Evolutionary conservation across 1,140 invertebrate species (phyloP).

Genomic region (Globodera rostochiensis): DNA sequence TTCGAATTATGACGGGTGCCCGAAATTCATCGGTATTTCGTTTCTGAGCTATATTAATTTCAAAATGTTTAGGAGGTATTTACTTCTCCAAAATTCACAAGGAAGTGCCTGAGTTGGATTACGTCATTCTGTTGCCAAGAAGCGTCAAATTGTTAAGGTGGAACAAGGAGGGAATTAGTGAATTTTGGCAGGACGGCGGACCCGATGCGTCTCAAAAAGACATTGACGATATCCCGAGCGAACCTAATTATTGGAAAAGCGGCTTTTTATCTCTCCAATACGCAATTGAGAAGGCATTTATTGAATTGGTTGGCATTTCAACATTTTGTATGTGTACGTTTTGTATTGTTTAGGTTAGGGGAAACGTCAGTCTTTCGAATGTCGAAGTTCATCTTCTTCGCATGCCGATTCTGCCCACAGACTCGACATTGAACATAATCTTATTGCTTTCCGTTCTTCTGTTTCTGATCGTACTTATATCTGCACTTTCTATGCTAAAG

Average conservation of each 20-base stretch:
- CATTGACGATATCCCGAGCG: constrained; percentile 38
- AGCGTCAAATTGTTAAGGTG: neutral
- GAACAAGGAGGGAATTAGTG: neutral
- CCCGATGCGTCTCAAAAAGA: constrained; percentile 28
- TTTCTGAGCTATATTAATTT: no score
- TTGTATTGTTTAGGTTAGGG: constrained; percentile 25
- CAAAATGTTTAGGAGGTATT: neutral
- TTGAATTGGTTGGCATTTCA: neutral
- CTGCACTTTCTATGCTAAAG: constrained; percentile 4
- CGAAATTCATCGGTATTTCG: neutral
- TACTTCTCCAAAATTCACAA: neutral
- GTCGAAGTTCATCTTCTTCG: constrained; percentile 44
- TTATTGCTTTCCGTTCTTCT: constrained; percentile 36
- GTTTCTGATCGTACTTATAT: neutral
- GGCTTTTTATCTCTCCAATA: constrained; percentile 51
- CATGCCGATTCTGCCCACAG: constrained; percentile 37
- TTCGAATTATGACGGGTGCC: neutral
- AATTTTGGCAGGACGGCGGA: constrained; percentile 49
- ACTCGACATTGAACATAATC: neutral
- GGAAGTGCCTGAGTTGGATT: neutral
- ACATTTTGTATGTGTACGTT: neutral
- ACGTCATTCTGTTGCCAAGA: neutral
- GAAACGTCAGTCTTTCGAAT: constrained; percentile 23
- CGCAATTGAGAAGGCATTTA: constrained; percentile 46
- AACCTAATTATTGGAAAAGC: constrained; percentile 43